These are phyloP conservation scores for Saguinus imperator DNA, from an alignment of 2,113 vertebrate species.

Conservation along the genomic window DNA sequence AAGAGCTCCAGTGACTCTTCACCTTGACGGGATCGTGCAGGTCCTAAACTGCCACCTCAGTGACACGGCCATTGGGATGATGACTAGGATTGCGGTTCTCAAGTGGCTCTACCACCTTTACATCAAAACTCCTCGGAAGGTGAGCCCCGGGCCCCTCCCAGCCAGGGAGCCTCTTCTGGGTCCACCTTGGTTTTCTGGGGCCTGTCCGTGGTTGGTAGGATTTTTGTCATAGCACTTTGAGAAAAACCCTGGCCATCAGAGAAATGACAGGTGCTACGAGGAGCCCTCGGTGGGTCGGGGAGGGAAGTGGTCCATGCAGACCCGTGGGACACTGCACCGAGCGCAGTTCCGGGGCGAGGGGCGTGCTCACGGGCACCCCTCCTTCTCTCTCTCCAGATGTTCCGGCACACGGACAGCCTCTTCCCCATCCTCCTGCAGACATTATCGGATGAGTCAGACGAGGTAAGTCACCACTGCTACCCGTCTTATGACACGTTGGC, in stretches of 20 bases:
- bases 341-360: rapidly evolving
- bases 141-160: slow-evolving; percentile 55
- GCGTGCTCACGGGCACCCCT: neutral
- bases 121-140: slow-evolving; percentile 98
- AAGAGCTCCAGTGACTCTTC: slow-evolving; percentile 89
- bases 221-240: neutral
- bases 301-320: neutral
- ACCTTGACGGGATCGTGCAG: slow-evolving; percentile 97
- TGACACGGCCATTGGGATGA: slow-evolving; percentile 95
- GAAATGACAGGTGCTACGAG: no score
- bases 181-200: neutral
- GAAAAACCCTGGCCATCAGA: neutral
- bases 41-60: slow-evolving; percentile 95
- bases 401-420: slow-evolving; percentile 96
- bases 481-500: rapidly evolving
- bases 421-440: slow-evolving; percentile 97
- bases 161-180: rapidly evolving
- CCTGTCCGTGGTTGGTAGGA: neutral
- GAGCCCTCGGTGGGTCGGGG: rapidly evolving
- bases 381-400: slow-evolving; percentile 88
- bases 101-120: slow-evolving; percentile 99
- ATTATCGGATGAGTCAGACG: slow-evolving; percentile 96
- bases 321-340: rapidly evolving
- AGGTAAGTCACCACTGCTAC: slow-evolving; percentile 82
- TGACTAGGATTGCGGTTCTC: slow-evolving; percentile 97